These are phyloP conservation scores for Nymphicus hollandicus DNA, from an alignment of 2,113 vertebrate species.

Conservation along the genomic window DNA sequence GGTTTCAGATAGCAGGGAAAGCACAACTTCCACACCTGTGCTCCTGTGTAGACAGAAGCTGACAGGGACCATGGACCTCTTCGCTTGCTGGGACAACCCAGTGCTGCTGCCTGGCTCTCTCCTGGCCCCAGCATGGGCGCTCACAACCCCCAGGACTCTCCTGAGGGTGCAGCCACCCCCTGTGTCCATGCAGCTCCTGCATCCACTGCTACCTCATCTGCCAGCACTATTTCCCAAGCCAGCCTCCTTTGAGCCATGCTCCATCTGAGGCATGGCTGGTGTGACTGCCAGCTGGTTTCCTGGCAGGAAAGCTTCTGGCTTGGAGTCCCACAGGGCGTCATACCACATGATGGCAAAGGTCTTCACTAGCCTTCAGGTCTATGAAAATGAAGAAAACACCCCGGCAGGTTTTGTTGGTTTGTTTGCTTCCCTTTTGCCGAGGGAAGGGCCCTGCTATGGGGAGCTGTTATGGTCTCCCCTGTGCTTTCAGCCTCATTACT, in stretches of 20 bases:
- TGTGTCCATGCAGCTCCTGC: not conserved
- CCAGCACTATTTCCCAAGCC: not conserved
- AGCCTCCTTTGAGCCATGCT: not conserved
- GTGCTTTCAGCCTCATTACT: conserved; percentile 14
- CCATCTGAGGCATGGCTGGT: fast-evolving
- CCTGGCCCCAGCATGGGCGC: not conserved
- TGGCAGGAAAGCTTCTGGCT: not conserved
- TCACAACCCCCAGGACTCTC: not conserved
- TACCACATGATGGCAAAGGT: not conserved
- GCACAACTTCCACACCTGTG: not conserved
- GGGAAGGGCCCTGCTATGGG: not conserved
- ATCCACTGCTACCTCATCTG: fast-evolving
- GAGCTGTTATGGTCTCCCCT: not conserved
- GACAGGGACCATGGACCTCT: fast-evolving
- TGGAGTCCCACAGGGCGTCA: not conserved
- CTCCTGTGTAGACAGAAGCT: not conserved
- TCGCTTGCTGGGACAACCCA: fast-evolving
- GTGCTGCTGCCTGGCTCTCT: not conserved
- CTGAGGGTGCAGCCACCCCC: not conserved
- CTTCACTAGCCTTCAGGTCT: not conserved
- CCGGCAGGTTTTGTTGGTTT: not conserved
- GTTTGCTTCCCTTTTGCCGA: not conserved
- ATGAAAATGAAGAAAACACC: not conserved
- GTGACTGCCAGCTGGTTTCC: fast-evolving
- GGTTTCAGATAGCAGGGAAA: not conserved